phyloP scores from a whole-genome alignment of 2,888 invertebrate species.

The Cancer borealis region DNA sequence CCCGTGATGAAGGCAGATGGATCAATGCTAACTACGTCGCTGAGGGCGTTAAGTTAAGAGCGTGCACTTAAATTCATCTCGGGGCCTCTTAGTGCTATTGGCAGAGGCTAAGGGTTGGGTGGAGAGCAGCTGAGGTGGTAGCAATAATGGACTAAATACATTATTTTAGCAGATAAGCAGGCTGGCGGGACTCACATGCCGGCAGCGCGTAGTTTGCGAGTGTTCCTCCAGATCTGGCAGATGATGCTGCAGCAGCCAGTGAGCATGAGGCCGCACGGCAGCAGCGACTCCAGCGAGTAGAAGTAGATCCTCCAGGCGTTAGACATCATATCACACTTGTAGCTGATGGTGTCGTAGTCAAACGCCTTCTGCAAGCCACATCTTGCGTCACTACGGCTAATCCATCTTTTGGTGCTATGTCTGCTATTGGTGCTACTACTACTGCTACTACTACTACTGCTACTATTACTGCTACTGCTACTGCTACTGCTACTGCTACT shows the following conservation, averaged over 20 bases:
- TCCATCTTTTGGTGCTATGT: neutral
- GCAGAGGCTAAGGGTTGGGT: neutral
- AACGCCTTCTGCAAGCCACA: slow-evolving; percentile 47
- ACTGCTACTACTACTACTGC: neutral
- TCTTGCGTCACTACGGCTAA: neutral
- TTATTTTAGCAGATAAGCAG: neutral
- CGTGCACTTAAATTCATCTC: neutral
- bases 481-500: neutral
- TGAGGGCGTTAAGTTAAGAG: neutral
- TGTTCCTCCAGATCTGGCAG: slow-evolving; percentile 66
- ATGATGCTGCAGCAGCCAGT: slow-evolving; percentile 67
- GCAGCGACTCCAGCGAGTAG: slow-evolving; percentile 62
- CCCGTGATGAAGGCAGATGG: neutral
- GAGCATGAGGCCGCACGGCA: slow-evolving; percentile 66
- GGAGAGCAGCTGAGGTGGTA: neutral
- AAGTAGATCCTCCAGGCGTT: slow-evolving; percentile 44
- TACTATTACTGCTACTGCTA: neutral
- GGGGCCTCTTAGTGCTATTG: neutral
- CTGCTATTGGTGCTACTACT: neutral
- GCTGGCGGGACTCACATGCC: slow-evolving; percentile 58
- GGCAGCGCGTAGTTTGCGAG: slow-evolving; percentile 28
- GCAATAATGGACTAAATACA: neutral
- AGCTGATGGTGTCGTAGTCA: slow-evolving; percentile 48
- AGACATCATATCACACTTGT: slow-evolving; percentile 64
- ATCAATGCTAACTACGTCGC: neutral